Evolutionary conservation across 92 coral and sea anemone species (phyloP).

Genomic region (Virgularia gustaviana): DNA sequence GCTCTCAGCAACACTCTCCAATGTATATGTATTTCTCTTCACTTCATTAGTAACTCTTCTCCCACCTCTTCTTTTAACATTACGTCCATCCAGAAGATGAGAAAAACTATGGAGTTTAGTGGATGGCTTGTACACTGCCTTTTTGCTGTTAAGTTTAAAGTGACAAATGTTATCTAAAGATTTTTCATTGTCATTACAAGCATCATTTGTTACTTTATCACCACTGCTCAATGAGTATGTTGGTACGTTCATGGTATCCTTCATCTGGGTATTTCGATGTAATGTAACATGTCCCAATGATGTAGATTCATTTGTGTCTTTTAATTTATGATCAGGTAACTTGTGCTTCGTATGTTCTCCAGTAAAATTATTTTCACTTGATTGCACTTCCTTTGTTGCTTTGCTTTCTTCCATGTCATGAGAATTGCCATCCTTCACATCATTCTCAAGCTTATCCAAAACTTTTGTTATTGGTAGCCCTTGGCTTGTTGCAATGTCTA

Average conservation of each 20-base stretch:
- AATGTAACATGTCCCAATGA: not conserved
- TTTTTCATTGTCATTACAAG: not conserved
- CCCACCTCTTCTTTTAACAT: not conserved
- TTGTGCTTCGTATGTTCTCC: not conserved
- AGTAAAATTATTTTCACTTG: not conserved
- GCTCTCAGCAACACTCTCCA: conserved; percentile 62
- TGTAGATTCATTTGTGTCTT: too few relatives aligned
- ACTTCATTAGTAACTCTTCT: conserved; percentile 22
- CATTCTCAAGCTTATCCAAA: conserved; percentile 41
- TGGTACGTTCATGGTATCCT: not conserved
- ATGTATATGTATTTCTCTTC: conserved; percentile 69
- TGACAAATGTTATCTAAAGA: conserved; percentile 10
- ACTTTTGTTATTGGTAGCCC: conserved; percentile 64
- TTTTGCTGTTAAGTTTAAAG: conserved; percentile 8
- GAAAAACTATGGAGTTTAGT: conserved; percentile 32
- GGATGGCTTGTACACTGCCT: conserved; percentile 31
- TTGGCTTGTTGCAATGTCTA: conserved; percentile 46
- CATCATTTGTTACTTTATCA: not conserved
- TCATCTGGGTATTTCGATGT: not conserved
- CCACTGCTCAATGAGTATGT: not conserved
- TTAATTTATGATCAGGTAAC: too few relatives aligned
- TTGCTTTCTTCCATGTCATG: not conserved
- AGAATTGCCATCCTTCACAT: not conserved
- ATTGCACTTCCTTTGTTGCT: conserved; percentile 6
- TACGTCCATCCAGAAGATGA: conserved; percentile 13